Base-by-base conservation (phyloP, 2,888 invertebrate species). In the Aleiodes testaceus region DNA sequence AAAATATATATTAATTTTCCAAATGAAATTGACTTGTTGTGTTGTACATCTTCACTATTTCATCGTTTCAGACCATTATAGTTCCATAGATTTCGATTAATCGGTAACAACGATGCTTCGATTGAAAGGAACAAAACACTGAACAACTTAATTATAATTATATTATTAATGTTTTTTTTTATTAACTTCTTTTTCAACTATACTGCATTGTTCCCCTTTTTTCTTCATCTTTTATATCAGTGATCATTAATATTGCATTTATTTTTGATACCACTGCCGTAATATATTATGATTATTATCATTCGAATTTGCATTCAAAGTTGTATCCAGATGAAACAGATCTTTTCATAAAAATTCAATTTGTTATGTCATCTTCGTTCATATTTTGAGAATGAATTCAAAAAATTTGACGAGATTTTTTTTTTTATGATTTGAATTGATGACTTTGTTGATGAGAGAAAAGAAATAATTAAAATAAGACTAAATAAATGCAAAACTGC, bases 401-500 rank as follows among this genome's bases (percentile, higher is more conserved):
- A 11, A 59, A 11, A 52, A 53, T 42, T 30, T 42, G 14, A 50
- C 65, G 6, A 14, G 20, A 36, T 4, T 53, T 26, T 69, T 18
- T 11, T 20, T 14, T 52, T 61, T 42, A 36, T 36, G 11, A 26
- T 30, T 2, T 12, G 14, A 52, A 66, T 53, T 66, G 12, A 47
- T 14, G 3, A 66, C 44, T 42, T n/a, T 6, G 53, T 55, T 36
- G 7, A 22, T 26, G 6, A 20, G 53, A 55, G 16, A 44, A 68
- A 45, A 30, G 50, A 16, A 44, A 26, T 47, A n/a, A 14, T 20
- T 14, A 26, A 20, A 18, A 36, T 18, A 20, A n/a, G 44, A 64
- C 7, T 61, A 59, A 18, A 9, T 16, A 11, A 59, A 59, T 59
- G 59, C 59, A 59, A 36, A 59, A 59, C 59, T 59, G 59, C 59